A percentile compares a stretch with the other conserved stretches of the same genome.
phyloP scores from a whole-genome alignment of 2,113 vertebrate genomes.

The Neolamprologus toae region DNA sequence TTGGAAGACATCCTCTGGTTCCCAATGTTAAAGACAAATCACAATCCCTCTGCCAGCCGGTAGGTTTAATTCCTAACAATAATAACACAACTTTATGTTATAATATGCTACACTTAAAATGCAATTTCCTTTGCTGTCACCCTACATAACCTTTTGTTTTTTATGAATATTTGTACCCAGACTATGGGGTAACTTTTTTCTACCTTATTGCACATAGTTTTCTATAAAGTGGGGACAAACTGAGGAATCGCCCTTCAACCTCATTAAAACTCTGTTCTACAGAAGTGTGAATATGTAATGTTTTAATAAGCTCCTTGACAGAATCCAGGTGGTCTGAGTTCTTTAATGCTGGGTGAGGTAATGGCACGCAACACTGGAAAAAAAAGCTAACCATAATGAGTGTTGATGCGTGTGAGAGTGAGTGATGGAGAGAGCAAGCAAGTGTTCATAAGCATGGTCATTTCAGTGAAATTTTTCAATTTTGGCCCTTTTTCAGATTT shows the following conservation, averaged over 20 bases:
- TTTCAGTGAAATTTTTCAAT: not conserved
- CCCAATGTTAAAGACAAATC: not conserved
- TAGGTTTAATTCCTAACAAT: not conserved
- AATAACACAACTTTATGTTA: not conserved
- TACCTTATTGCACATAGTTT: slow-evolving; percentile 53
- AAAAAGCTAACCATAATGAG: slow-evolving; percentile 54
- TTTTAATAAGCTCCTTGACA: slow-evolving; percentile 69
- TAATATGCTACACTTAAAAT: not conserved
- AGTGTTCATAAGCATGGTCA: not conserved
- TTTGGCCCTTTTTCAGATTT: not conserved
- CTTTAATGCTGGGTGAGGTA: slow-evolving; percentile 56
- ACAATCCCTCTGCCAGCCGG: not conserved
- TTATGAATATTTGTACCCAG: not conserved
- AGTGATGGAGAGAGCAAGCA: not conserved
- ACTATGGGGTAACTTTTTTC: not conserved
- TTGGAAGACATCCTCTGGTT: not conserved
- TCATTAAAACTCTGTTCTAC: slow-evolving; percentile 67
- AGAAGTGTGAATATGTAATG: slow-evolving; percentile 70
- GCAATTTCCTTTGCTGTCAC: not conserved
- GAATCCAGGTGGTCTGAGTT: slow-evolving; percentile 55
- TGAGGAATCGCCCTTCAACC: slow-evolving; percentile 49
- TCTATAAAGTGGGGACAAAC: slow-evolving; percentile 47
- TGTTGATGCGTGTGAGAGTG: not conserved
- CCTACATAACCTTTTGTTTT: not conserved
- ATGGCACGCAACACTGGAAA: slow-evolving; percentile 42